A percentile compares a stretch with the other conserved stretches of the same genome.
phyloP scores from a whole-genome alignment of 2,797 vertebrate genomes.

The Florisuga fusca region DNA sequence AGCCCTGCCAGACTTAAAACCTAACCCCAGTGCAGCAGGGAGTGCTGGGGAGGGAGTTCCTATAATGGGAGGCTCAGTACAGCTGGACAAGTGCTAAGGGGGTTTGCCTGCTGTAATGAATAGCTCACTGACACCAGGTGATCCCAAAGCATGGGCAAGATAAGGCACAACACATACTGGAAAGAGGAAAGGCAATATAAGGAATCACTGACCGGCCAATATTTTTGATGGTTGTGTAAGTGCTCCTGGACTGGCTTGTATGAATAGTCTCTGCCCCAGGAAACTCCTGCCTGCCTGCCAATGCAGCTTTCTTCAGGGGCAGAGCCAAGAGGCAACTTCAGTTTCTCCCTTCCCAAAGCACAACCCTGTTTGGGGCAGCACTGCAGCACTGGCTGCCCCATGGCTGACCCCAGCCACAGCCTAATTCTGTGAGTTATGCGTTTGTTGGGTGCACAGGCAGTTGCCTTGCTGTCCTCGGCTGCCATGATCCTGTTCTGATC shows the following conservation, averaged over 20 bases:
- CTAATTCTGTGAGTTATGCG: neutral
- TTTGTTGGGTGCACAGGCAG: neutral
- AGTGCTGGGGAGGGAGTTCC: neutral
- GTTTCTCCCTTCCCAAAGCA: neutral
- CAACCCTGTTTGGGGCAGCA: neutral
- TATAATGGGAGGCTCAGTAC: neutral
- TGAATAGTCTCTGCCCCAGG: neutral
- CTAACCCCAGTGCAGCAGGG: neutral
- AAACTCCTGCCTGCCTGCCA: neutral
- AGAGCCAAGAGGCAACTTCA: neutral
- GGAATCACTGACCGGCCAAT: neutral
- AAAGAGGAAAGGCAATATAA: neutral
- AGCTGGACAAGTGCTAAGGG: neutral
- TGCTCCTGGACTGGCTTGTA: neutral
- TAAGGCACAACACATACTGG: neutral
- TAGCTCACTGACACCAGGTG: neutral
- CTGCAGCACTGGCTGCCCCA: neutral
- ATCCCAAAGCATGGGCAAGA: neutral
- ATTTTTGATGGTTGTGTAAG: neutral
- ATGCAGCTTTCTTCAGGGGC: neutral
- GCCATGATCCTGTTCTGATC: neutral
- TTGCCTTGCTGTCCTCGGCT: neutral
- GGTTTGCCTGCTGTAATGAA: neutral
- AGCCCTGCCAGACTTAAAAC: neutral
- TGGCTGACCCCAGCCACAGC: neutral